Conservation (phyloP, 2,888 invertebrate species). For the Metallyticus violacea region DNA sequence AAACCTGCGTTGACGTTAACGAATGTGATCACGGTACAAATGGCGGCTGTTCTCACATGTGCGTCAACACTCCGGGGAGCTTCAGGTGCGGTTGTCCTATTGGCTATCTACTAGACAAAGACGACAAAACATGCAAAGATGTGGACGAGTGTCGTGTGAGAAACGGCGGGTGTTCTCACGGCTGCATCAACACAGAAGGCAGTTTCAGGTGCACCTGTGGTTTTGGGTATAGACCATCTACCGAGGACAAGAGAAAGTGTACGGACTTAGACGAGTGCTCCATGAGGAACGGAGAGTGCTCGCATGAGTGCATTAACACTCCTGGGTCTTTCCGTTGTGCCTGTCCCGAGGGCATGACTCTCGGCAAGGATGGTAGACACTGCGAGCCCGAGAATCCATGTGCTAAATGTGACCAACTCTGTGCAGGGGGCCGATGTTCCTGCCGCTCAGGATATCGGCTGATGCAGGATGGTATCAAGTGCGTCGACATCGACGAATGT, state of each 20-base stretch:
- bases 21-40: constrained; percentile 44
- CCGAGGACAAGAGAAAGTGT: constrained; percentile 36
- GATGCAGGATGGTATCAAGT: constrained; percentile 41
- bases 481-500: constrained; percentile 36
- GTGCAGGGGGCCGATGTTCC: constrained; percentile 51
- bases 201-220: constrained; percentile 39
- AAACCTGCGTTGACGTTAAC: constrained; percentile 43
- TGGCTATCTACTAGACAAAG: constrained; percentile 42
- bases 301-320: constrained; percentile 45
- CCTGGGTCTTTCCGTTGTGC: constrained; percentile 38
- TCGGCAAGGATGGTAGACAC: constrained; percentile 42
- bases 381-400: constrained; percentile 48
- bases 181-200: constrained; percentile 45
- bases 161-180: constrained; percentile 47
- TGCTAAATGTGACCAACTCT: constrained; percentile 52
- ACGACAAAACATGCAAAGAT: constrained; percentile 42
- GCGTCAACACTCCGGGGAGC: constrained; percentile 43
- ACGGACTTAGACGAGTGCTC: constrained; percentile 46
- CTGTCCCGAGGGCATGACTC: constrained; percentile 41
- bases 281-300: constrained; percentile 49
- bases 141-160: constrained; percentile 31
- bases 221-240: constrained; percentile 42
- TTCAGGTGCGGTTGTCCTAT: constrained; percentile 50
- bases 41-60: constrained; percentile 48
- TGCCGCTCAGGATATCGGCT: constrained; percentile 46